phyloP scores from a whole-genome alignment of 2,888 invertebrate genomes.

The Holacanthella duospinosa region DNA sequence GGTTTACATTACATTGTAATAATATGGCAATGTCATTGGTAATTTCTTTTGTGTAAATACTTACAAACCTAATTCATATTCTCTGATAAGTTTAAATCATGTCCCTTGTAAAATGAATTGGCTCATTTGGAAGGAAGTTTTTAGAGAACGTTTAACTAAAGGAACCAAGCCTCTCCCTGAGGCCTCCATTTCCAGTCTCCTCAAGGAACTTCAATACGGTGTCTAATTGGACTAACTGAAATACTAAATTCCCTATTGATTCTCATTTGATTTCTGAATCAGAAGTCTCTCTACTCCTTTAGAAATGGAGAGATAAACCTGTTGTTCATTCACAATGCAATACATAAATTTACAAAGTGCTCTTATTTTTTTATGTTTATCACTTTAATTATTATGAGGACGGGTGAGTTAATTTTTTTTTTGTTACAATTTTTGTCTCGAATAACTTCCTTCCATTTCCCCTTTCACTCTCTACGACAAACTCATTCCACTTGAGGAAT shows the following conservation, averaged over 20 bases:
- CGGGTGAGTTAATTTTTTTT: neutral
- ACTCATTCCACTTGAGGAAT: neutral
- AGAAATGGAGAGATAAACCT: too few species aligned
- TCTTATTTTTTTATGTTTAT: neutral
- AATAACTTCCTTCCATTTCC: neutral
- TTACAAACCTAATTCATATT: neutral
- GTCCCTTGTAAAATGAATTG: neutral
- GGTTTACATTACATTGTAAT: too few species aligned
- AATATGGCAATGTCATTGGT: conserved; percentile 1
- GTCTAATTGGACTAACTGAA: too few species aligned
- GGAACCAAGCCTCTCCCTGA: neutral
- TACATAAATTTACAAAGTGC: too few species aligned
- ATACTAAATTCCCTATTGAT: too few species aligned
- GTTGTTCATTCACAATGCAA: too few species aligned
- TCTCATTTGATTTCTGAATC: too few species aligned
- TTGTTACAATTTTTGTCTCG: too few species aligned
- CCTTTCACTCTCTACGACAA: neutral
- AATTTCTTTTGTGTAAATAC: too few species aligned
- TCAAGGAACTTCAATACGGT: too few species aligned
- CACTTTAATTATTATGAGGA: neutral
- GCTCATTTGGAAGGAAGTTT: neutral
- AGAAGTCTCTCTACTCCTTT: too few species aligned
- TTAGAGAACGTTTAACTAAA: neutral
- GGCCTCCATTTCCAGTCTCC: neutral
- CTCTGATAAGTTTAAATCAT: neutral